These are phyloP conservation scores for Diachrysia chrysitis DNA, from an alignment of 2,888 invertebrate genomes.

Conservation along the genomic window DNA sequence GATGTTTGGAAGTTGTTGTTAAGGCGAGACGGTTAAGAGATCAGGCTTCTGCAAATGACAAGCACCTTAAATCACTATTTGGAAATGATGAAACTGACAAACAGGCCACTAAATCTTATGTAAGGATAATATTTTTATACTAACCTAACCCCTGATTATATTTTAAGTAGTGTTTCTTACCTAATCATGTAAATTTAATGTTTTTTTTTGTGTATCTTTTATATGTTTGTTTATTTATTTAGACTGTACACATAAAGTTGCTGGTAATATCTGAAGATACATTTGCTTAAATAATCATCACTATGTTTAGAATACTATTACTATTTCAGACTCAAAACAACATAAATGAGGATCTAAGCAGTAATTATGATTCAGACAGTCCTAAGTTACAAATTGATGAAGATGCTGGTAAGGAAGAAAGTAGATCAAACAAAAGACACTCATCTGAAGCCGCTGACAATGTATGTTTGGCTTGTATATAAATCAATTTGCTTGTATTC, in stretches of 20 bases:
- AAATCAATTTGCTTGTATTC: not conserved
- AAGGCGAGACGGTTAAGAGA: constrained; percentile 65
- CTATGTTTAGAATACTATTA: not conserved
- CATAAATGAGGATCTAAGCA: constrained; percentile 22
- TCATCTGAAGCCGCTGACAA: constrained; percentile 18
- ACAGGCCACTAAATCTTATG: constrained; percentile 14
- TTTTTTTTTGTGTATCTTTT: too few species aligned
- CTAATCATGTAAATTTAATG: too few species aligned
- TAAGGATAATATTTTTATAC: not conserved
- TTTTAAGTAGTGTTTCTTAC: too few species aligned
- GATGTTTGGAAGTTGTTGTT: constrained; percentile 67
- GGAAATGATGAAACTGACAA: constrained; percentile 38
- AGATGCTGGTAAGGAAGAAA: not conserved
- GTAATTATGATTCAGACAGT: constrained; percentile 40
- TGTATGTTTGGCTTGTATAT: constrained; percentile 22
- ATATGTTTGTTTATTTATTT: too few species aligned
- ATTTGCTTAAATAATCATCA: too few species aligned
- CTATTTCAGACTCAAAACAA: constrained; percentile 21
- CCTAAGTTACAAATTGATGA: constrained; percentile 35
- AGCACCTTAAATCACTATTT: constrained; percentile 63
- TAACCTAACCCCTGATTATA: not conserved
- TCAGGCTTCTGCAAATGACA: constrained; percentile 68
- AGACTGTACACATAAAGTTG: too few species aligned
- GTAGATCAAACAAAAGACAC: constrained; percentile 12
- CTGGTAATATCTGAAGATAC: too few species aligned